Evolutionary conservation across 2,888 invertebrate species (phyloP).

Genomic region (Tipula unca): DNA sequence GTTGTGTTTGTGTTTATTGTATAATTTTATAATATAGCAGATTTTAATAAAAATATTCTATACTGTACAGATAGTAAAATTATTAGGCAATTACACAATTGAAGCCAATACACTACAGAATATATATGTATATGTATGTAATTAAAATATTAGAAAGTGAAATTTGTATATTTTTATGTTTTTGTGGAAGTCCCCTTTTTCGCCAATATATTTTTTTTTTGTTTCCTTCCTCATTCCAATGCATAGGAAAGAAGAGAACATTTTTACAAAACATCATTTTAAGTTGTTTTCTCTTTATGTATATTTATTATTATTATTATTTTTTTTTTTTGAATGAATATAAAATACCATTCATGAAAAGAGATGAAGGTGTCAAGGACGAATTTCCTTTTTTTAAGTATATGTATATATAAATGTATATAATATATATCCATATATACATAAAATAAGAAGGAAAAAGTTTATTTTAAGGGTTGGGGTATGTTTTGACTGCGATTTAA

Average conservation of each 20-base stretch:
- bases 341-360: slow-evolving; percentile 18
- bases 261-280: neutral
- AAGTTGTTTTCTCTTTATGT: neutral
- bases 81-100: neutral
- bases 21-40: no score
- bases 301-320: neutral
- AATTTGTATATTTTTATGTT: neutral
- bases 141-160: neutral
- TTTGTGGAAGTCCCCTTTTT: neutral
- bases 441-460: slow-evolving; percentile 15
- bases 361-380: slow-evolving; percentile 23
- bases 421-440: slow-evolving; percentile 9
- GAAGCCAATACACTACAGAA: neutral
- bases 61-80: neutral
- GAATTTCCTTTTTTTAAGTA: slow-evolving; percentile 20
- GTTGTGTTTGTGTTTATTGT: no score
- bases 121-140: no score
- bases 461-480: slow-evolving; percentile 20
- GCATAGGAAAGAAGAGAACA: neutral
- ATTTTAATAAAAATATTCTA: neutral
- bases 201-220: neutral
- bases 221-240: neutral
- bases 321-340: slow-evolving; percentile 18
- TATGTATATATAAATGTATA: slow-evolving; percentile 18
- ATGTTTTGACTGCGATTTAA: slow-evolving; percentile 23